Evolutionary conservation across 2,797 vertebrate species (phyloP).

Genomic region (Eupleurogrammus muticus): DNA sequence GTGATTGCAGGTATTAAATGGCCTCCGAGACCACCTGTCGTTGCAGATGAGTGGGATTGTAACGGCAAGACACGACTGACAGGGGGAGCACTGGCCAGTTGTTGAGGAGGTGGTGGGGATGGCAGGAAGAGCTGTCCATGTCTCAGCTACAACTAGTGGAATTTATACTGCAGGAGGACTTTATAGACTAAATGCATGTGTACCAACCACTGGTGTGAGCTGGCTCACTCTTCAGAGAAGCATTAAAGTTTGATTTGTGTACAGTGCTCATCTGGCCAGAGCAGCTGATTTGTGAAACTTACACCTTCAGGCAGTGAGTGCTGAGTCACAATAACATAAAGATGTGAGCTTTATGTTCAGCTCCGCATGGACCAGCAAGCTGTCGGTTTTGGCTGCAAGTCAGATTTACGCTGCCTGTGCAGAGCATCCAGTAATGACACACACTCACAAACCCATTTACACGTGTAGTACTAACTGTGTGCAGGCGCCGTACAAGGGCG

Average conservation of each 20-base stretch:
- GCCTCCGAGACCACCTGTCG: too few relatives aligned
- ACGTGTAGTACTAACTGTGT: conserved; percentile 7
- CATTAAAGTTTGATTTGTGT: conserved; percentile 47
- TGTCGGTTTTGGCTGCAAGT: conserved; percentile 39
- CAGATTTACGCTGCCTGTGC: conserved; percentile 43
- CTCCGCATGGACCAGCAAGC: conserved; percentile 30
- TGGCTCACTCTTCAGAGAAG: conserved; percentile 22
- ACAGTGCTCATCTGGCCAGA: conserved; percentile 15
- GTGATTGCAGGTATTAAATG: too few relatives aligned
- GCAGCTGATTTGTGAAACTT: conserved; percentile 47
- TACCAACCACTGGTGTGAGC: conserved; percentile 15
- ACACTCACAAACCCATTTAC: conserved; percentile 18
- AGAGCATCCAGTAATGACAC: conserved; percentile 25
- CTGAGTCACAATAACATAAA: conserved; percentile 58
- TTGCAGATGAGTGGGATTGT: too few relatives aligned
- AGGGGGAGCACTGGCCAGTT: too few relatives aligned
- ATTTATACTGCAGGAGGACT: too few relatives aligned
- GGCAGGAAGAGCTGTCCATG: too few relatives aligned
- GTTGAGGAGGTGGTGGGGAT: too few relatives aligned
- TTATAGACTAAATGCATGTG: not conserved
- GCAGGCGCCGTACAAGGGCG: not conserved
- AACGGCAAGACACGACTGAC: too few relatives aligned
- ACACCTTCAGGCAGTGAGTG: conserved; percentile 29
- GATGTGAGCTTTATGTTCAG: conserved; percentile 47
- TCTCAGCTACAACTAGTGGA: too few relatives aligned